Evolutionary conservation across 2,113 vertebrate species (phyloP).

Genomic region (Campylomormyrus numenius): DNA sequence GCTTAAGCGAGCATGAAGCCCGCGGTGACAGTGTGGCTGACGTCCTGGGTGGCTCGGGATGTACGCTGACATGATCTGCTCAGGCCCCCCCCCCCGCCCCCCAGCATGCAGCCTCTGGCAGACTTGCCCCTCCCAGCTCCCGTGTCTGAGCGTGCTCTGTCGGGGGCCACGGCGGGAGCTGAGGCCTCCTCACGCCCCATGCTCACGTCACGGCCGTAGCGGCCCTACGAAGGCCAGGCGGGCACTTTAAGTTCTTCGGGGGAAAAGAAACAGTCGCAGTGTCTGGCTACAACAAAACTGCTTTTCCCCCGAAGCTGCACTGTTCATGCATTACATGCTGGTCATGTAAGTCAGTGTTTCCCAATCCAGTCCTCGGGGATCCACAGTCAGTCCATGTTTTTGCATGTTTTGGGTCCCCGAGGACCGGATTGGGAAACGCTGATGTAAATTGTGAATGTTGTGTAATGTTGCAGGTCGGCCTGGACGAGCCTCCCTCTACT

Average conservation of each 20-base stretch:
- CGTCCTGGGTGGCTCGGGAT: constrained; percentile 18
- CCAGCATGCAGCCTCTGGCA: not conserved
- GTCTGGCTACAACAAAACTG: not conserved
- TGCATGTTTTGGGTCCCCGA: not conserved
- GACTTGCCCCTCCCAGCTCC: not conserved
- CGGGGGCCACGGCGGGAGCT: not conserved
- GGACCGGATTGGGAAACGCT: not conserved
- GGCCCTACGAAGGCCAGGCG: not conserved
- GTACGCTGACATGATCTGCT: constrained; percentile 25
- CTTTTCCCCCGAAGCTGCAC: not conserved
- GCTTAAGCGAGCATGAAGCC: constrained; percentile 26
- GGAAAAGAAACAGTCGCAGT: not conserved
- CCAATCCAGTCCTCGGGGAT: not conserved
- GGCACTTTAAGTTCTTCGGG: not conserved
- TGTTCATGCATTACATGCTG: not conserved
- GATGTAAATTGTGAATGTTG: not conserved
- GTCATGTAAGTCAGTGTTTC: not conserved
- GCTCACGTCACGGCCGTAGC: not conserved
- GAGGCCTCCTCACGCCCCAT: not conserved
- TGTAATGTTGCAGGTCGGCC: not conserved
- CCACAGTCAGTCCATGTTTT: not conserved
- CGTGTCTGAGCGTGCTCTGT: not conserved
- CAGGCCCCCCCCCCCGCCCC: not conserved
- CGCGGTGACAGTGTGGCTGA: constrained; percentile 16
- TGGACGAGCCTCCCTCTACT: not conserved